A percentile compares a stretch with the other conserved stretches of the same genome.
Conservation (phyloP, 1,140 invertebrate genomes). For the Harpegnathos saltator region DNA sequence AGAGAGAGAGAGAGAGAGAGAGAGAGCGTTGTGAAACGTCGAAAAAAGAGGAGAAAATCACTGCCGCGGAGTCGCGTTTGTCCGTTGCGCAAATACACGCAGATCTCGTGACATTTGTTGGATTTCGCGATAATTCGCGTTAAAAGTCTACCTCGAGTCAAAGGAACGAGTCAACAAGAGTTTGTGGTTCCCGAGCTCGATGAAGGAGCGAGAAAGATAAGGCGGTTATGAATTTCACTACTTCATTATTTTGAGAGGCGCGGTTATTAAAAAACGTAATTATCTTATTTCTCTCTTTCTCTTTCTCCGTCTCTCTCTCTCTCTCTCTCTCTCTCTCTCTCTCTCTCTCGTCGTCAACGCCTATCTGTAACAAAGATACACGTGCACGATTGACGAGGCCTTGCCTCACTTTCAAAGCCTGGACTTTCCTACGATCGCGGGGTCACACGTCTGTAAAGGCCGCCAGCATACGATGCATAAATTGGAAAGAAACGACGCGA, state of each 20-base stretch:
- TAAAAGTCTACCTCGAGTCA: no score
- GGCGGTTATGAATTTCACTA: not conserved
- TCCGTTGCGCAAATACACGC: not conserved
- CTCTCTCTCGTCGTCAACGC: not conserved
- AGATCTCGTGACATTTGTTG: no score
- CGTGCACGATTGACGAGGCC: slow-evolving; percentile 50
- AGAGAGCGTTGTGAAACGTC: not conserved
- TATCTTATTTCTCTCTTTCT: no score
- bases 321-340: no score
- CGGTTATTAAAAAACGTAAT: not conserved
- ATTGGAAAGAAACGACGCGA: no score
- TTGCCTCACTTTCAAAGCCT: slow-evolving; percentile 68
- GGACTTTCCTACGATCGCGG: not conserved
- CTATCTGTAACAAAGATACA: slow-evolving; percentile 23
- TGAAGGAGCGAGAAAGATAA: not conserved
- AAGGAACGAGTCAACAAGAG: no score
- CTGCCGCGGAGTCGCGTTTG: not conserved
- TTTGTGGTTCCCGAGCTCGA: not conserved
- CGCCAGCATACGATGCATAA: not conserved
- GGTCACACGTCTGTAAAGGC: not conserved
- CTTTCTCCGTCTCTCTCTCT: not conserved
- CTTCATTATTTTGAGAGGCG: not conserved
- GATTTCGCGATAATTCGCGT: no score
- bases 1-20: no score
- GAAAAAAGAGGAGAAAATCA: not conserved